These are phyloP conservation scores for Aplodontia rufa DNA, from an alignment of 2,113 vertebrate species.

Conservation along the genomic window DNA sequence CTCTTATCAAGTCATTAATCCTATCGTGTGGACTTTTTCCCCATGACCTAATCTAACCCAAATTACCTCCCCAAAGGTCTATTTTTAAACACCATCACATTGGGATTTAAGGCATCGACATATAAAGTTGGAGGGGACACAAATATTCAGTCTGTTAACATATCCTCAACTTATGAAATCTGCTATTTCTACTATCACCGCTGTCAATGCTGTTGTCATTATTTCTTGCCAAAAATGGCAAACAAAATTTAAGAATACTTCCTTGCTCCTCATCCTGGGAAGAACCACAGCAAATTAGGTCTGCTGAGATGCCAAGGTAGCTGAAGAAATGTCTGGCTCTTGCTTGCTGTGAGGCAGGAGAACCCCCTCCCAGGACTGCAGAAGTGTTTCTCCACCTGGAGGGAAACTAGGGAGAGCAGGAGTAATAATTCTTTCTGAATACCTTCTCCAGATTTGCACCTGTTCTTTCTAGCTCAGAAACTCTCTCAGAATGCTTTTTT, in stretches of 20 bases:
- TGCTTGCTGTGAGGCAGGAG: neutral
- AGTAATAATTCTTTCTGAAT: neutral
- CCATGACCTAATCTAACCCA: neutral
- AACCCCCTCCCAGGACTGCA: neutral
- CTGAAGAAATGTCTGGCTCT: neutral
- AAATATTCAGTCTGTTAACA: neutral
- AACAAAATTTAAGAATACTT: neutral
- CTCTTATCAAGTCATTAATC: neutral
- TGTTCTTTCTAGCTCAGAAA: neutral
- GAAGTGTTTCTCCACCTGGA: neutral
- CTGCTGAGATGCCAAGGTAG: neutral
- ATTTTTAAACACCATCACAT: neutral
- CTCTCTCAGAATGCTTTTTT: neutral
- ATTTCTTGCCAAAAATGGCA: neutral
- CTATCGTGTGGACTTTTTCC: neutral
- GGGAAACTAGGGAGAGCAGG: neutral
- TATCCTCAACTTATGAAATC: neutral
- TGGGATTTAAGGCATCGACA: neutral
- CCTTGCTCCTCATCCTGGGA: neutral
- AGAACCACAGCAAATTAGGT: neutral
- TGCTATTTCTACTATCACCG: neutral
- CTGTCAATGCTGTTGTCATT: neutral
- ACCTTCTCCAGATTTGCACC: too few species aligned
- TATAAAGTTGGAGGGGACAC: neutral
- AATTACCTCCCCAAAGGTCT: neutral